phyloP scores from a whole-genome alignment of 2,113 vertebrate species.

The Myotis davidii region DNA sequence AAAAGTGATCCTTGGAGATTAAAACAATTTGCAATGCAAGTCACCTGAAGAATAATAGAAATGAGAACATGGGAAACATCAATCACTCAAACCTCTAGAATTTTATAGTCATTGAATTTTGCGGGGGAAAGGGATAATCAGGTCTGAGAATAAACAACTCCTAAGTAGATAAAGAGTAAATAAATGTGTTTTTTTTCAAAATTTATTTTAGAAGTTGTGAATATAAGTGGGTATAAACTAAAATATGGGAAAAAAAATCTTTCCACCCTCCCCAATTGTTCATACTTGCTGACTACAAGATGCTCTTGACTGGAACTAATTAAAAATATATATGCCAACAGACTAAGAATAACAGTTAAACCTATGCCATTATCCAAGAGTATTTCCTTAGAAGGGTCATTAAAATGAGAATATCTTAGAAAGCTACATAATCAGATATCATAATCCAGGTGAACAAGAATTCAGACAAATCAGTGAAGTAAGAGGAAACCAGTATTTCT shows the following conservation, averaged over 20 bases:
- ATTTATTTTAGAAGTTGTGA: not conserved
- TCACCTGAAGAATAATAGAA: not conserved
- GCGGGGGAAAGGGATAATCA: not conserved
- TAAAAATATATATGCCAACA: not conserved
- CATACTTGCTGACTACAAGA: not conserved
- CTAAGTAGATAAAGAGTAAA: not conserved
- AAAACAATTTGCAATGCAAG: constrained; percentile 59
- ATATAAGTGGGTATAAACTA: not conserved
- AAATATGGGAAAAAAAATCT: not conserved
- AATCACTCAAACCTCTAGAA: not conserved
- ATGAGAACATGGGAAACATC: not conserved
- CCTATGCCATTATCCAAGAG: not conserved
- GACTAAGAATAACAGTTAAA: not conserved
- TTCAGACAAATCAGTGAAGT: not conserved
- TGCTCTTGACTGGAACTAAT: not conserved
- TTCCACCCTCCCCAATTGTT: not conserved
- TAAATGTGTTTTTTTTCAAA: not conserved
- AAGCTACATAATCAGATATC: not conserved
- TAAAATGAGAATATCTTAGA: constrained; percentile 26
- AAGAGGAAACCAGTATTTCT: not conserved
- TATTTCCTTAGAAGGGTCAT: not conserved
- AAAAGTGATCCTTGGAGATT: constrained; percentile 34
- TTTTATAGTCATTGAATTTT: not conserved
- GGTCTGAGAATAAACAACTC: not conserved
- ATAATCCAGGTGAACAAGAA: not conserved